Conservation (phyloP, 2,888 invertebrate species). For the Euplagia quadripunctaria region DNA sequence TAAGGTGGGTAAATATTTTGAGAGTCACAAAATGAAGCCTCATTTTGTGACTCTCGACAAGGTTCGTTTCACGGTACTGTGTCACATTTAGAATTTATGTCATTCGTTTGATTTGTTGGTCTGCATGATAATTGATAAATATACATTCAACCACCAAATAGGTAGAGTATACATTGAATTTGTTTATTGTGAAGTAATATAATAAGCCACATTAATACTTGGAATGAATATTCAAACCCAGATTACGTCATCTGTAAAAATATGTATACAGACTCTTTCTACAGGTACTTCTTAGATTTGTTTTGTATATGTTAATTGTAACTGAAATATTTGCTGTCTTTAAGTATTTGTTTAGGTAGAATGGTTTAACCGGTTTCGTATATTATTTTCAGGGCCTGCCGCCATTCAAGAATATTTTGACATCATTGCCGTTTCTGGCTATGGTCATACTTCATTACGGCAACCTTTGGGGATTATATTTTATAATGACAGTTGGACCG, state of each 20-base stretch:
- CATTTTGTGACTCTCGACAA: too few species aligned
- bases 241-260: constrained; percentile 43
- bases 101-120: constrained; percentile 27
- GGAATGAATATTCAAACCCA: constrained; percentile 24
- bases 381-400: constrained; percentile 87
- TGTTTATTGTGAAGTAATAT: constrained; percentile 26
- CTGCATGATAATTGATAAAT: constrained; percentile 39
- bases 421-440: constrained; percentile 91
- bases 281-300: constrained; percentile 9
- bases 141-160: constrained; percentile 18
- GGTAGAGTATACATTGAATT: background rate
- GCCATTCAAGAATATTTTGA: constrained; percentile 88
- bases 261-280: background rate
- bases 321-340: constrained; percentile 23
- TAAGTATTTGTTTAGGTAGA: background rate
- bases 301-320: constrained; percentile 33
- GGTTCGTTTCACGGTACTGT: constrained; percentile 47
- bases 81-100: constrained; percentile 49
- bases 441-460: constrained; percentile 91
- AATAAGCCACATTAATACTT: constrained; percentile 26
- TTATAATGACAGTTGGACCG: constrained; percentile 92
- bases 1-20: constrained; percentile 79
- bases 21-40: constrained; percentile 19
- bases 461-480: constrained; percentile 92
- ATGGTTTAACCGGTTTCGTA: background rate